These are phyloP conservation scores for Eueides isabella DNA, from an alignment of 1,140 invertebrate genomes.

Conservation along the genomic window DNA sequence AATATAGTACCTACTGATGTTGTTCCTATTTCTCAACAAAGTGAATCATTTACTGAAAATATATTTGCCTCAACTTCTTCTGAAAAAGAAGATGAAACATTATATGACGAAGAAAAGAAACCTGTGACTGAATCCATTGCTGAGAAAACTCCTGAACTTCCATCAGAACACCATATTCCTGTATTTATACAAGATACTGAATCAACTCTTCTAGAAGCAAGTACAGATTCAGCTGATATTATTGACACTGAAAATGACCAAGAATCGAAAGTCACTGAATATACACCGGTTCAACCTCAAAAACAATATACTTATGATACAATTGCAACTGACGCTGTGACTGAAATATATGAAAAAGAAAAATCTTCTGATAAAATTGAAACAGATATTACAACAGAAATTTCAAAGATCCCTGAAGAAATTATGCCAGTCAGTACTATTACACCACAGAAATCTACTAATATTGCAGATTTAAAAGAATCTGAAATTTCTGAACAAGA, in stretches of 20 bases:
- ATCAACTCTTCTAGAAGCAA: constrained; percentile 3
- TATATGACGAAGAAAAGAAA: background rate
- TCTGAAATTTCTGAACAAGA: background rate
- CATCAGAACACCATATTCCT: background rate
- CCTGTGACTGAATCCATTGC: background rate
- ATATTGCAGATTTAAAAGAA: background rate
- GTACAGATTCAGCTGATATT: background rate
- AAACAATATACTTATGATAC: background rate
- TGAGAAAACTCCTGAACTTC: background rate
- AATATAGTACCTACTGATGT: background rate
- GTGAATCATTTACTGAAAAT: constrained; percentile 1
- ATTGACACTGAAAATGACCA: background rate
- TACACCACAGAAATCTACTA: background rate
- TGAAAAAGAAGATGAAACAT: constrained; percentile 2
- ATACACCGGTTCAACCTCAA: background rate
- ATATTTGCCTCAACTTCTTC: background rate
- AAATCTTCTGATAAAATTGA: constrained; percentile 17
- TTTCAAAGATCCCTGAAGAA: background rate
- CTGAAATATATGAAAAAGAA: constrained; percentile 4
- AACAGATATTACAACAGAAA: constrained; percentile 9
- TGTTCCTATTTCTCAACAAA: background rate
- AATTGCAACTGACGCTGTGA: background rate
- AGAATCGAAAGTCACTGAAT: background rate
- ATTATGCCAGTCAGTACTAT: constrained; percentile 2
- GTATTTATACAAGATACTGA: constrained; percentile 10